Evolutionary conservation across 2,113 vertebrate species (phyloP).

Genomic region (Numenius arquata): DNA sequence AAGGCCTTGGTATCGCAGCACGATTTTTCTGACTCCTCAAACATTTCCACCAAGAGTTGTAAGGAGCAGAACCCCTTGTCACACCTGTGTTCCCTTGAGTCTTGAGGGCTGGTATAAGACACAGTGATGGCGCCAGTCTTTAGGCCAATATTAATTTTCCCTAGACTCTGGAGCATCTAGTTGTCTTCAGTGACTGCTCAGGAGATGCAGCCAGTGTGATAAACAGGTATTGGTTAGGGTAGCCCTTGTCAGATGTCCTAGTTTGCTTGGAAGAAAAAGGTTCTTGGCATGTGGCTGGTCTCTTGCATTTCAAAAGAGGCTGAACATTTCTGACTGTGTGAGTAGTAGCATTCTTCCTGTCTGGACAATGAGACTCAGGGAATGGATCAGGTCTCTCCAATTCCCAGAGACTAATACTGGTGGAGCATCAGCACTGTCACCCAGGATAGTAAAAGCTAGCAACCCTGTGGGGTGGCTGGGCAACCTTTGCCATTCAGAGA

Average conservation of each 20-base stretch:
- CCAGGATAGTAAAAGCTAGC: not conserved
- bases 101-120: not conserved
- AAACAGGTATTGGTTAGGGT: not conserved
- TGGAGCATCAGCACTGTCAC: not conserved
- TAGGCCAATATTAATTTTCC: not conserved
- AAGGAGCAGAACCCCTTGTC: not conserved
- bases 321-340: not conserved
- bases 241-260: not conserved
- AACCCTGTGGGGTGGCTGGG: not conserved
- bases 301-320: not conserved
- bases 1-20: not conserved
- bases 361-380: not conserved
- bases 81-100: not conserved
- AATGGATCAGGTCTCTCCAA: not conserved
- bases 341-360: not conserved
- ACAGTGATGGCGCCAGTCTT: not conserved
- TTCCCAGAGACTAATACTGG: not conserved
- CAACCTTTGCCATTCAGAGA: not conserved
- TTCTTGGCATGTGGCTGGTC: not conserved
- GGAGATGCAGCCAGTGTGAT: not conserved
- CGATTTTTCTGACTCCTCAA: not conserved
- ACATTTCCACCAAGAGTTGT: fast-evolving
- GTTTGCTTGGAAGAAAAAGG: not conserved
- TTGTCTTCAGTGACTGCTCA: not conserved
- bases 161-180: not conserved